Conservation (phyloP, 2,113 vertebrate species). For the Jacana jacana region DNA sequence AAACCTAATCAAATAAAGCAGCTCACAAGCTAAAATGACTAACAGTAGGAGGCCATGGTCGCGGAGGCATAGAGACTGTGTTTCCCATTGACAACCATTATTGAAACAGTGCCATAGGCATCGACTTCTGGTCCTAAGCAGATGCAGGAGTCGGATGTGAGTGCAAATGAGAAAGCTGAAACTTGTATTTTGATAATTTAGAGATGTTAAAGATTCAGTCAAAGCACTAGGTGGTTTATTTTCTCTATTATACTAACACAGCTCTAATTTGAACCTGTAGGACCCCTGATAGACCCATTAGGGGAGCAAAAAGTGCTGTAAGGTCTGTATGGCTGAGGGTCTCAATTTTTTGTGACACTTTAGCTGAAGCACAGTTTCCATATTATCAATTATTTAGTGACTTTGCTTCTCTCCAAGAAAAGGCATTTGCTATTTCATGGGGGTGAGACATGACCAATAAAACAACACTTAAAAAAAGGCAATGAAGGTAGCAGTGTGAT, state of each 20-base stretch:
- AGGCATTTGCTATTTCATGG: neutral
- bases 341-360: neutral
- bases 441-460: neutral
- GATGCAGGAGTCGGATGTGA: neutral
- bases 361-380: neutral
- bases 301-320: neutral
- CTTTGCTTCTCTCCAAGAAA: neutral
- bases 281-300: neutral
- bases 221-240: neutral
- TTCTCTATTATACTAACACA: neutral
- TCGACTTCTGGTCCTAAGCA: neutral
- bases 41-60: neutral
- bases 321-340: neutral
- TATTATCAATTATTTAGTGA: neutral
- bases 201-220: neutral
- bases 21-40: neutral
- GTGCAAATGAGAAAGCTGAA: neutral
- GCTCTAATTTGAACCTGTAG: neutral
- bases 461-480: neutral
- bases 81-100: neutral
- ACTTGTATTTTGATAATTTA: neutral
- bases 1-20: neutral
- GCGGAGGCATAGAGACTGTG: neutral
- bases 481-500: neutral
- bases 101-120: neutral